Percentiles rank a stretch among this genome's conserved stretches.
Conservation (phyloP, 2,888 invertebrate genomes). For the Pyrocoelia pectoralis region DNA sequence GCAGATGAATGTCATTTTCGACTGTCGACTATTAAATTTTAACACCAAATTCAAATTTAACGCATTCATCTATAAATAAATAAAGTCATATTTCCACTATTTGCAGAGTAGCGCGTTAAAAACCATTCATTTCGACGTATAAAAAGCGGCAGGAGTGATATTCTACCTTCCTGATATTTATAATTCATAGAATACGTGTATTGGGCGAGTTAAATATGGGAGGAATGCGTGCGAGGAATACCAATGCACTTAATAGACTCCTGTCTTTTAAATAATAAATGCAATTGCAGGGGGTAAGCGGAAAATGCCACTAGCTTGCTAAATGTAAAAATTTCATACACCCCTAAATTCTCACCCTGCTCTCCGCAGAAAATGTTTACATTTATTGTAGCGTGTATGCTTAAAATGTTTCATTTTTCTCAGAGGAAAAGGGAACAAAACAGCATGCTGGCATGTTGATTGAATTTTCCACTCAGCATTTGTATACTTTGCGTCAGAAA, state of each 20-base stretch:
- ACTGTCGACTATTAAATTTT: constrained; percentile 25
- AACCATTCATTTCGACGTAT: constrained; percentile 30
- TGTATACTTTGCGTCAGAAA: constrained; percentile 50
- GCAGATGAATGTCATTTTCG: constrained; percentile 30
- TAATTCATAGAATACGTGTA: constrained; percentile 54
- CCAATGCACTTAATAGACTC: constrained; percentile 54
- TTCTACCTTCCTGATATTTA: constrained; percentile 46
- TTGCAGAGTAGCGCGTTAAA: constrained; percentile 22
- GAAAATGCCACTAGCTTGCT: constrained; percentile 25
- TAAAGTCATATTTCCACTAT: constrained; percentile 26
- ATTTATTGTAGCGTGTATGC: constrained; percentile 27
- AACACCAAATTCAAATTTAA: constrained; percentile 28
- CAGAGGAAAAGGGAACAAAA: constrained; percentile 31
- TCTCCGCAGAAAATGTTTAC: constrained; percentile 32
- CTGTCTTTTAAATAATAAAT: constrained; percentile 55
- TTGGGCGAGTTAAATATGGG: constrained; percentile 52
- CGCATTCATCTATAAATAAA: constrained; percentile 23
- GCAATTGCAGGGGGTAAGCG: constrained; percentile 46
- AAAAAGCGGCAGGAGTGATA: constrained; percentile 36
- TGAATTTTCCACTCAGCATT: constrained; percentile 49
- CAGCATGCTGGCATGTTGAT: constrained; percentile 35
- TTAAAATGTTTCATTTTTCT: constrained; percentile 37
- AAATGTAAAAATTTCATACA: constrained; percentile 26
- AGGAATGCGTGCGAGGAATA: constrained; percentile 52
- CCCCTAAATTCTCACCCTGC: constrained; percentile 19